Base-by-base conservation (phyloP, 2,888 invertebrate species). In the Philopedon plagiatum region DNA sequence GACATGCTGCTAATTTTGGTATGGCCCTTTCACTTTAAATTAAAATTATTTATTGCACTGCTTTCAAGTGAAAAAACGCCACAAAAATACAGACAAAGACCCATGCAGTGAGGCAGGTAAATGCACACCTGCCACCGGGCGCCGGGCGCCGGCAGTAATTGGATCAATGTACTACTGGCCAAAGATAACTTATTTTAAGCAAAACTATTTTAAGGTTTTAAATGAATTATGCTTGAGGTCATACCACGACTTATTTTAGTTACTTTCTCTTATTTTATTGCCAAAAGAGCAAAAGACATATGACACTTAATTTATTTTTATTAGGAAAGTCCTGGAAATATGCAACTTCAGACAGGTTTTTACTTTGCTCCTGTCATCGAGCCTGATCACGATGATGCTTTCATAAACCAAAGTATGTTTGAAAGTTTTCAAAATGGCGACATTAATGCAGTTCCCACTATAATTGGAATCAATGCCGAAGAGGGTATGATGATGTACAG, bases 351-450 rank as follows among this genome's bases (percentile, higher is more conserved):
- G 39, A 71, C 77, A 44, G 78, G 78, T 8, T 76, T 77, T 46
- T 76, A 68, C 49, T 78, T 73, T 39, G 75, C 76, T n/a, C 78
- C 78, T 2, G 75, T 76, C 0, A 49, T 76, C 0, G 78, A 78
- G 37, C 72, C 72, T 2, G 72, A 76, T 23, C 76, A 77, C 26
- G 74, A 76, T 15, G 73, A 49, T 18, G 78, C 78, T 9, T 78
- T 78, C 18, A 39, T 78, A 2, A 77, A 76, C 1, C 49, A 76
- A 60, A 19, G 51, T 1, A 76, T 76, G 76, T 75, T 66, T 44
- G 76, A 77, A 32, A 41, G 51, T 0, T 60, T 76, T n/a, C 18
- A 65, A 44, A 69, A 66, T 18, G 78, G 77, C 7, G 51, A 74
- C 26, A 54, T 77, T 9, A 76, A 75, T 41, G 67, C 60, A 11